Evolutionary conservation across 2,888 invertebrate genomes (phyloP).

Genomic region (Deilephila elpenor): DNA sequence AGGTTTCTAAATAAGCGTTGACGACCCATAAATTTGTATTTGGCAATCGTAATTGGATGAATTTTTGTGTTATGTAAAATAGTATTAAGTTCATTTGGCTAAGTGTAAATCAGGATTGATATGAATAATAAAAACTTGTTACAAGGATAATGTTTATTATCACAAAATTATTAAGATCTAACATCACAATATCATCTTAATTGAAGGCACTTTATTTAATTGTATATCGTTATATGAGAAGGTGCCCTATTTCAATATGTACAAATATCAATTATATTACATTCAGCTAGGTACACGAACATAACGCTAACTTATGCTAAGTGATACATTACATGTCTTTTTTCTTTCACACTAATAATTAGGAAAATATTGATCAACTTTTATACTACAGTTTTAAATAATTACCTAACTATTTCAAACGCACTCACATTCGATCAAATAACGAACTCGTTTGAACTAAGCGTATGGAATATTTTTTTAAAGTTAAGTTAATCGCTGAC

Average conservation of each 20-base stretch:
- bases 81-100: not conserved
- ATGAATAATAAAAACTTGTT: not conserved
- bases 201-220: slow-evolving; percentile 30
- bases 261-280: slow-evolving; percentile 2
- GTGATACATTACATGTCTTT: slow-evolving; percentile 5
- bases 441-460: slow-evolving; percentile 37
- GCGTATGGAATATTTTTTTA: slow-evolving; percentile 38
- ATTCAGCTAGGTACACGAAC: slow-evolving; percentile 18
- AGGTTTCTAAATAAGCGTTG: too few relatives aligned
- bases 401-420: slow-evolving; percentile 17
- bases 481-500: slow-evolving; percentile 55
- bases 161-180: slow-evolving; percentile 29
- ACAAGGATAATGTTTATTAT: slow-evolving; percentile 32
- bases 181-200: slow-evolving; percentile 31
- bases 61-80: too few relatives aligned
- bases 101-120: not conserved
- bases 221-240: slow-evolving; percentile 2
- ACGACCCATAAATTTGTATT: too few relatives aligned
- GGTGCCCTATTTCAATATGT: slow-evolving; percentile 27
- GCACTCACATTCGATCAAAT: slow-evolving; percentile 19
- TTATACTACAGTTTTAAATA: slow-evolving; percentile 8
- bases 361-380: not conserved
- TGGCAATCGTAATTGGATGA: too few relatives aligned
- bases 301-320: not conserved
- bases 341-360: not conserved